A percentile compares a stretch with the other conserved stretches of the same genome.
These are phyloP conservation scores for Esperia sulphurella DNA, from an alignment of 2,888 invertebrate species.

Conservation along the genomic window DNA sequence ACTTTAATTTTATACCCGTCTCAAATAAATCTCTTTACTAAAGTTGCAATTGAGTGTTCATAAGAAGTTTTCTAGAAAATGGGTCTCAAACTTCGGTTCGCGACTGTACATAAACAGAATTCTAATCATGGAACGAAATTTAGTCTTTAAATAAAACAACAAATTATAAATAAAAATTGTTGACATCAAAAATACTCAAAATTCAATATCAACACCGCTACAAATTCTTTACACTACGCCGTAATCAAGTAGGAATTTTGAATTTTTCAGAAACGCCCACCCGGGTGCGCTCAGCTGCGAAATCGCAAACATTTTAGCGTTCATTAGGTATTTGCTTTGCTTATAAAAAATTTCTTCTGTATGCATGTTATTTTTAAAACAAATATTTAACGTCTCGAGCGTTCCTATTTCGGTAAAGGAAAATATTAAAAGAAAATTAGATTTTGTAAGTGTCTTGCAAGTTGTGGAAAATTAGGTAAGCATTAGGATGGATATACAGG, in stretches of 20 bases:
- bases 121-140: too few species aligned
- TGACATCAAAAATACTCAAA: not conserved
- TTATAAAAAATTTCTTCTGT: slow-evolving; percentile 52
- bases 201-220: not conserved
- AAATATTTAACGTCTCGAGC: slow-evolving; percentile 10
- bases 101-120: too few species aligned
- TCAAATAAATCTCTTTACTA: too few species aligned
- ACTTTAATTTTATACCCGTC: too few species aligned
- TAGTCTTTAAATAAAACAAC: too few species aligned
- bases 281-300: slow-evolving; percentile 42
- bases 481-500: too few species aligned
- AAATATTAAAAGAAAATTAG: slow-evolving; percentile 6
- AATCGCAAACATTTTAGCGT: slow-evolving; percentile 60
- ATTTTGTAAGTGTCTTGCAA: not conserved
- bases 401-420: not conserved
- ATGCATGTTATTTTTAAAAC: slow-evolving; percentile 28
- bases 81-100: too few species aligned
- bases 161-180: not conserved
- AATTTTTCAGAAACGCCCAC: slow-evolving; percentile 27
- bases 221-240: not conserved
- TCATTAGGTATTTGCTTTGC: slow-evolving; percentile 71
- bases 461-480: not conserved
- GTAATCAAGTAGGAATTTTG: slow-evolving; percentile 26
- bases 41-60: too few species aligned
- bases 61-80: too few species aligned